Base-by-base conservation (phyloP, 2,797 vertebrate genomes). In the Argya squamiceps region DNA sequence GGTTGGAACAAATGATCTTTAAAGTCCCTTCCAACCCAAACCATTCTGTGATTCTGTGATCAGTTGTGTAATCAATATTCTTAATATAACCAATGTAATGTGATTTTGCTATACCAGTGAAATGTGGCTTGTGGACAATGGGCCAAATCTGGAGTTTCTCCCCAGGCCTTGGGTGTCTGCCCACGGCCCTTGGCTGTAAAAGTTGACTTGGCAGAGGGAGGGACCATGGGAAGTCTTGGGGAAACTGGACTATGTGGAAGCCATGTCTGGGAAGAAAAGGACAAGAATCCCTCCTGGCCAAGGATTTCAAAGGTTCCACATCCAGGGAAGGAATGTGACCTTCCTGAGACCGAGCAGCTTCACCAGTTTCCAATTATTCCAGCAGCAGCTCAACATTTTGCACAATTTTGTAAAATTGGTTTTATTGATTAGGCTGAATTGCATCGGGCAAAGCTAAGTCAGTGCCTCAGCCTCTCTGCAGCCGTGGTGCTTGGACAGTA, bases 361-460 rank as follows among this genome's bases (percentile, higher is more conserved):
- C 76, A 52, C 62, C 62, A 52, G 2, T 20, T 81, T 44, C 36
- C 75, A 71, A 17, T 75, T 67, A 41, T 36, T 93, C 55, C 78
- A 68, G 73, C 4, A 3, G 82, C 32, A 63, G 76, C 55, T 46
- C 67, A 13, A 46, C 32, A 21, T 83, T 92, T 89, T 78, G 52
- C 80, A 56, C 39, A 37, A 49, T 74, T 86, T 52, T 64, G 56
- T 49, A 27, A 37, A 71, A 59, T 29, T 12, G 37, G 29, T 73
- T 93, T 67, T 90, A 88, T 81, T 76, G 85, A 93, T 94, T 44
- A 70, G 20, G 62, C 67, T 77, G 80, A 49, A 68, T 53, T 53
- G 63, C 68, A 58, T 1, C 15, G 68, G 81, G 85, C 52, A 68
- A 43, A 43, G 2, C 29, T 18, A 30, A 91, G 65, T 3, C 62